phyloP scores from a whole-genome alignment of 1,140 invertebrate species.

The Diuraphis noxia region DNA sequence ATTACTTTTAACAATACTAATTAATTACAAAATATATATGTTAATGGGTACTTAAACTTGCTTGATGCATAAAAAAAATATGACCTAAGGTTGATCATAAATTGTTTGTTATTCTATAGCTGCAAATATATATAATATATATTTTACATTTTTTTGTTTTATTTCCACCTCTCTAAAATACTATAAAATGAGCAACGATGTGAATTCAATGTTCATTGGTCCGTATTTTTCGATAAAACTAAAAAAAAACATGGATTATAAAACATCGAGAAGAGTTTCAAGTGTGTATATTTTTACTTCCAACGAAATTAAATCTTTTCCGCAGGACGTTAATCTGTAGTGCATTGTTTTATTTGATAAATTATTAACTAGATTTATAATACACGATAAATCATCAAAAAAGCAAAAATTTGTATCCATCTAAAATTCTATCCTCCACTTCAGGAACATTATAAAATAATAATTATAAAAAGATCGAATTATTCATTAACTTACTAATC shows the following conservation, averaged over 20 bases:
- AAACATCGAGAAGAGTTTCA: not conserved
- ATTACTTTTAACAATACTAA: not conserved
- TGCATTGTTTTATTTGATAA: not conserved
- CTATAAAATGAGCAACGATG: not conserved
- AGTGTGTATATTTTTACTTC: constrained; percentile 17
- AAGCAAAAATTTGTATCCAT: not conserved
- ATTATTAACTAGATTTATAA: not conserved
- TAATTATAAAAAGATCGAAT: not conserved
- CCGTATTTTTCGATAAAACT: not conserved
- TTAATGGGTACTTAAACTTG: not conserved
- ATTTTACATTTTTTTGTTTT: not conserved
- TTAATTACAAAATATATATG: not conserved
- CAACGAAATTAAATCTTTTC: not conserved
- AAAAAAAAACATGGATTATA: not conserved
- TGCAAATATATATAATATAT: not conserved
- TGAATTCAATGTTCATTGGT: constrained; percentile 11
- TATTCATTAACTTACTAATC: not conserved
- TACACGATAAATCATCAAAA: not conserved
- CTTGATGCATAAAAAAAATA: not conserved
- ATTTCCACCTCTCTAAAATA: not conserved
- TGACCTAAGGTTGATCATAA: not conserved
- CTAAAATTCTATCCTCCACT: not conserved
- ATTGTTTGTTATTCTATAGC: not conserved
- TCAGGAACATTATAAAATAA: not conserved
- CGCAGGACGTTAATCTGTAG: not conserved